A percentile compares a stretch with the other conserved stretches of the same genome.
Evolutionary conservation across 2,888 invertebrate species (phyloP).

Genomic region (Apamea anceps): DNA sequence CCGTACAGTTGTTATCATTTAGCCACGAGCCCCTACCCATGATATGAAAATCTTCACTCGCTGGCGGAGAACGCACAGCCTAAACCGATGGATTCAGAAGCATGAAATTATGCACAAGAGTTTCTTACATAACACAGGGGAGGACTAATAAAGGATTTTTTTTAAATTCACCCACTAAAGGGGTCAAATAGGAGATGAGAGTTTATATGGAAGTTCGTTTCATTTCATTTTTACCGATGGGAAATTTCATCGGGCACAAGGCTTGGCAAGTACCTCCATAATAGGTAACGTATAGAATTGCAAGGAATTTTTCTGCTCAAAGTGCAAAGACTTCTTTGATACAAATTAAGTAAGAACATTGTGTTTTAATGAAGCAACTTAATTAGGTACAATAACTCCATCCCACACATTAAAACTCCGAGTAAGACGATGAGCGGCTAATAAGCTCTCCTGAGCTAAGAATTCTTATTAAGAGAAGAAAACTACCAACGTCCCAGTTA

Average conservation of each 20-base stretch:
- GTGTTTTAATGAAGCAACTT: slow-evolving; percentile 4
- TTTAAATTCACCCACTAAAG: background rate
- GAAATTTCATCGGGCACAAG: background rate
- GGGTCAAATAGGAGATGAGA: background rate
- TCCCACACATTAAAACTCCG: slow-evolving; percentile 18
- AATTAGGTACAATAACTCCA: background rate
- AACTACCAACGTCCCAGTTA: slow-evolving; percentile 48
- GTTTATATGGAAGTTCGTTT: background rate
- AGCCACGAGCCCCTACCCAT: background rate
- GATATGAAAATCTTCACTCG: background rate
- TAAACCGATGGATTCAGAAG: background rate
- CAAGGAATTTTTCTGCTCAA: background rate
- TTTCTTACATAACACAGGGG: background rate
- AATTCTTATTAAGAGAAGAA: slow-evolving; percentile 57
- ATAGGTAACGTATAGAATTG: background rate
- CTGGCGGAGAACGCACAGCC: too few relatives aligned
- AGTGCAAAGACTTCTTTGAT: background rate
- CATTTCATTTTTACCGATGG: background rate
- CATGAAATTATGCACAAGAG: background rate
- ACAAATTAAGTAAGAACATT: background rate
- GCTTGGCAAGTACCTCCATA: background rate
- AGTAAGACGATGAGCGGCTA: slow-evolving; percentile 19
- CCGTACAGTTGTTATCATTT: background rate
- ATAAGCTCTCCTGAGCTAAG: slow-evolving; percentile 29
- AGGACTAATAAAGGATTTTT: background rate